Conservation (phyloP, 2,888 invertebrate genomes). For the Drosophila atripex region DNA sequence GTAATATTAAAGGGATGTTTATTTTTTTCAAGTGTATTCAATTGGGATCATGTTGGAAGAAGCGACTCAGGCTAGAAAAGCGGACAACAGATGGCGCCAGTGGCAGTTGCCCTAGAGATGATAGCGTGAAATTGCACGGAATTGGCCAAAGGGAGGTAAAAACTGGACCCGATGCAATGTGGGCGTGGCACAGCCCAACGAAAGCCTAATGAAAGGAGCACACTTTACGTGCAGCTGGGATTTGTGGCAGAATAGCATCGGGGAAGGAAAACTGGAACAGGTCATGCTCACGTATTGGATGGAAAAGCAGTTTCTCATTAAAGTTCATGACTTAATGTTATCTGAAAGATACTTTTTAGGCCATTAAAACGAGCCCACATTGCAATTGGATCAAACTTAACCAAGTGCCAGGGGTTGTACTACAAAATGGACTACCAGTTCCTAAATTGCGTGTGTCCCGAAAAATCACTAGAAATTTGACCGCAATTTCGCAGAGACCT, state of each 20-base stretch:
- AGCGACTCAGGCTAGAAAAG: slow-evolving; percentile 6
- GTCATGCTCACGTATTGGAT: neutral
- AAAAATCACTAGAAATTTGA: slow-evolving; percentile 26
- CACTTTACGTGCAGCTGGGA: slow-evolving; percentile 2
- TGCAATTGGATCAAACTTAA: neutral
- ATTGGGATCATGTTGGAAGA: slow-evolving; percentile 1
- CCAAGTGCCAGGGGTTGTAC: neutral
- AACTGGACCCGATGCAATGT: neutral
- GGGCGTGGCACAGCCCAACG: neutral
- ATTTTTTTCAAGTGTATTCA: neutral
- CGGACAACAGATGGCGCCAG: slow-evolving; percentile 59
- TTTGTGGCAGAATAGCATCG: slow-evolving; percentile 2
- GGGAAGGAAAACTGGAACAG: neutral
- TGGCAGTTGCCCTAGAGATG: slow-evolving; percentile 41
- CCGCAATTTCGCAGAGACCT: slow-evolving; percentile 24
- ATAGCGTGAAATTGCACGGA: slow-evolving; percentile 26
- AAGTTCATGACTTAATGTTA: neutral
- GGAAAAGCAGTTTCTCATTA: neutral
- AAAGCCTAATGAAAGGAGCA: slow-evolving; percentile 21
- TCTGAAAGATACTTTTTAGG: slow-evolving; percentile 39
- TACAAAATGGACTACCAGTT: slow-evolving; percentile 26
- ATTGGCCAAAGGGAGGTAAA: slow-evolving; percentile 7
- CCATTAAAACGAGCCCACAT: slow-evolving; percentile 57
- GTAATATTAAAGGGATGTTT: no score
- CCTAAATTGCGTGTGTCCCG: slow-evolving; percentile 11